These are phyloP conservation scores for Craseonycteris thonglongyai DNA, from an alignment of 2,113 vertebrate species.

Conservation along the genomic window DNA sequence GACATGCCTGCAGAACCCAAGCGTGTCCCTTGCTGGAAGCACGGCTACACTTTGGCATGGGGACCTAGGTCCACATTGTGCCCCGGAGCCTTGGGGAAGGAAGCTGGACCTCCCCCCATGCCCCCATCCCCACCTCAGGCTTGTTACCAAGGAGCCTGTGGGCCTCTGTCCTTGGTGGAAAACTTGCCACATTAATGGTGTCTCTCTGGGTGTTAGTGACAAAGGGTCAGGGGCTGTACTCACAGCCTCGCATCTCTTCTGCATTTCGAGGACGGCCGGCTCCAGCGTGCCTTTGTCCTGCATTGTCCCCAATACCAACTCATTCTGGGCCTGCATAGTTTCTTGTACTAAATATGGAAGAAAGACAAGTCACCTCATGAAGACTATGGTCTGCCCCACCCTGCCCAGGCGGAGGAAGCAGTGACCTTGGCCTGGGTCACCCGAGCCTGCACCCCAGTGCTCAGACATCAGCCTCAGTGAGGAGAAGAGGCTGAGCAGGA, in stretches of 20 bases:
- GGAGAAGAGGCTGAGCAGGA: not conserved
- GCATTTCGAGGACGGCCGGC: constrained; percentile 75
- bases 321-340: constrained; percentile 66
- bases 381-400: not conserved
- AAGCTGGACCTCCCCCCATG: not conserved
- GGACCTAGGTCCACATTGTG: not conserved
- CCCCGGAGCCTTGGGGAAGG: not conserved
- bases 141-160: not conserved
- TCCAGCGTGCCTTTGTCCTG: constrained; percentile 75
- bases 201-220: not conserved
- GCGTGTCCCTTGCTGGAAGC: not conserved
- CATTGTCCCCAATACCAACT: constrained; percentile 68
- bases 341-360: constrained; percentile 79
- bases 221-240: constrained; percentile 65
- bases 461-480: not conserved
- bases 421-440: not conserved
- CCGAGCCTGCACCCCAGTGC: not conserved
- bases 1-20: not conserved
- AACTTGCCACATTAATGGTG: not conserved
- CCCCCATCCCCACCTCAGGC: too few species aligned
- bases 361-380: constrained; percentile 54
- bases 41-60: not conserved
- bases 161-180: not conserved
- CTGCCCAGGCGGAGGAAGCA: not conserved
- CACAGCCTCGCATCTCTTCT: constrained; percentile 74